Base-by-base conservation (phyloP, 1,140 invertebrate genomes). In the Gonatopus flavifemur region DNA sequence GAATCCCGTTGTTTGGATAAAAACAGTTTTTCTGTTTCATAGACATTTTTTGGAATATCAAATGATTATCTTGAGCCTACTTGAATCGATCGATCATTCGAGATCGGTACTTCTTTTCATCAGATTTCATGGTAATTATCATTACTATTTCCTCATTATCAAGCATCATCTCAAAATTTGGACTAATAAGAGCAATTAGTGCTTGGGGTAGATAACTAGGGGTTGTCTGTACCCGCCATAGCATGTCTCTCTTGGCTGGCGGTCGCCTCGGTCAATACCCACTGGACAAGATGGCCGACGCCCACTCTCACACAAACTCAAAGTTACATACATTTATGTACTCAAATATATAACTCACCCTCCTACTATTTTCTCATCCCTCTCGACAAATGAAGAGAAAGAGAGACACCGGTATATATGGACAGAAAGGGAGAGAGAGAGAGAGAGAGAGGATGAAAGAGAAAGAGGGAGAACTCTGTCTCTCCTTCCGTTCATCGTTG, bases 261-360 rank as follows among this genome's bases (percentile, higher is more conserved):
- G 73, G 73, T 76, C 70, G 73, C 69, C 66, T 75, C 75, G 76
- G 76, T 78, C 76, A 78, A 78, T 78, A 78, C 75, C 74, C 73
- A 78, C 76, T 75, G 76, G 76, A 78, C 76, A 78, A 78, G 75
- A 78, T 78, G 76, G 76, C 76, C 75, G 76, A 76, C 76, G 74
- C 74, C 73, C 75, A 77, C 72, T 73, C 72, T 63, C 75, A 77
- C 76, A 74, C 75, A 69, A 71, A 69, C 74, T 69, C 71, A 69
- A 74, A 76, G 75, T 78, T 76, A 77, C 74, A 75, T 77, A 77
- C 75, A 77, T 78, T 78, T 77, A 77, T 77, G 75, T 77, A 76
- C 74, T 76, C 69, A 77, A 76, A 77, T 77, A 72, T 76, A 76
- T 77, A 77, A 76, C 71, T 69, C 71, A 72, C 69, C 70, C 64